phyloP scores from a whole-genome alignment of 2,888 invertebrate species.

The Caenorhabditis doughertyi region DNA sequence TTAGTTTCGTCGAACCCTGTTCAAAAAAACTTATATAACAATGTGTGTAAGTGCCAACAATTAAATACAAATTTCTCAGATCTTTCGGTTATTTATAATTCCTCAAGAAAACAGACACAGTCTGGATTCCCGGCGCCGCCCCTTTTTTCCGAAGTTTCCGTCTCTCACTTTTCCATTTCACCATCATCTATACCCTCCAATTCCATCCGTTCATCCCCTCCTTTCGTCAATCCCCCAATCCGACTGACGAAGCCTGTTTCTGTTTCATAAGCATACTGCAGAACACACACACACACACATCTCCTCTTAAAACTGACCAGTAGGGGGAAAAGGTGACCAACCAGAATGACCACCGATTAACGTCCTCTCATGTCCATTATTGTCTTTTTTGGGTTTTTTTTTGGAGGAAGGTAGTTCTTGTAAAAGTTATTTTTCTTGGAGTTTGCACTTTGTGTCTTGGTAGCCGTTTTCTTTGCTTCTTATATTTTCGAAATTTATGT shows the following conservation, averaged over 20 bases:
- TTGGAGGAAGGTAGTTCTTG: not conserved
- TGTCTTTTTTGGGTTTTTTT: constrained; percentile 14
- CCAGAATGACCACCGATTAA: constrained; percentile 30
- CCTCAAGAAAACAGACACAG: not conserved
- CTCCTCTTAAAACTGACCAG: constrained; percentile 21
- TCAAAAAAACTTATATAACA: not conserved
- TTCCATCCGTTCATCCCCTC: constrained; percentile 28
- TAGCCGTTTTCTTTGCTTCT: too few species aligned
- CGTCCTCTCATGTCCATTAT: constrained; percentile 6
- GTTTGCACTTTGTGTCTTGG: too few species aligned
- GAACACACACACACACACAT: not conserved
- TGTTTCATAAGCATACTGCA: constrained; percentile 39
- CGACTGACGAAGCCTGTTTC: constrained; percentile 39
- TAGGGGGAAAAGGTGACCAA: not conserved
- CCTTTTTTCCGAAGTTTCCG: not conserved
- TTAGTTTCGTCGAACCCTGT: not conserved
- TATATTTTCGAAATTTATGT: too few species aligned
- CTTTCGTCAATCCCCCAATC: not conserved
- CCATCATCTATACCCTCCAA: constrained; percentile 15
- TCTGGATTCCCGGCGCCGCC: constrained; percentile 6
- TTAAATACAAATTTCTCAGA: constrained; percentile 1
- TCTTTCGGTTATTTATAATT: not conserved
- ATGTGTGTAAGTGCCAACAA: constrained; percentile 20
- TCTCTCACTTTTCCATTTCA: too few species aligned
- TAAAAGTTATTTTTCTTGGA: too few species aligned